Conservation (phyloP, 2,113 vertebrate species). For the Clinocottus analis region DNA sequence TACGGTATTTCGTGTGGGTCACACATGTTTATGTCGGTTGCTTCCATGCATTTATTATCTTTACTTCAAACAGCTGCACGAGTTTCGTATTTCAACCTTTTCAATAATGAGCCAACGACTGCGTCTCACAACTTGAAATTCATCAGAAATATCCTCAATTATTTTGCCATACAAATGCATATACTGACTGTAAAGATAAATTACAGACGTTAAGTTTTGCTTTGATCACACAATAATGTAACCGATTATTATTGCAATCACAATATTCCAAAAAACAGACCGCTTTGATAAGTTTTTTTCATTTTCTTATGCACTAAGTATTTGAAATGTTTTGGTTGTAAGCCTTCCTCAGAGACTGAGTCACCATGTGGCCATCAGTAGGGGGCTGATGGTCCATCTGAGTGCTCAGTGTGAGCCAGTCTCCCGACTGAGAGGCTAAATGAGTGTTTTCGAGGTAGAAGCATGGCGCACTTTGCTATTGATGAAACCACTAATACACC, state of each 20-base stretch:
- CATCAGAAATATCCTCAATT: neutral
- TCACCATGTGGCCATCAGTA: slow-evolving; percentile 22
- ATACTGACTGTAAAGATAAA: neutral
- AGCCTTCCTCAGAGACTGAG: slow-evolving; percentile 23
- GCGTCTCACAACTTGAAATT: neutral
- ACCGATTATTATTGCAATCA: neutral
- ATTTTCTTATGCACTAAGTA: neutral
- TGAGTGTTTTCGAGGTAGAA: slow-evolving; percentile 57
- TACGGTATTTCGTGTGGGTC: neutral
- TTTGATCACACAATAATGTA: neutral
- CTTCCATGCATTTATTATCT: slow-evolving; percentile 15
- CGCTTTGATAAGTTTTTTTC: neutral
- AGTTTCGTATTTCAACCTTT: neutral
- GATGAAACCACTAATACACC: slow-evolving; percentile 49
- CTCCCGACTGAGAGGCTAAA: slow-evolving; percentile 54
- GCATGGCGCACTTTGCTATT: slow-evolving; percentile 36
- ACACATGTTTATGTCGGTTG: slow-evolving; percentile 2
- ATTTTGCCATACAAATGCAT: neutral
- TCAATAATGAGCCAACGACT: slow-evolving; percentile 11
- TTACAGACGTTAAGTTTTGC: neutral
- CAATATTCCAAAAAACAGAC: neutral
- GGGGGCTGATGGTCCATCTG: slow-evolving; percentile 67
- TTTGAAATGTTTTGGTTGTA: slow-evolving; percentile 19
- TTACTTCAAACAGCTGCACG: slow-evolving; percentile 8
- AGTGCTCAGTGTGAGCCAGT: slow-evolving; percentile 44